Evolutionary conservation across 2,888 invertebrate species (phyloP).

Genomic region (Drosophila helvetica): DNA sequence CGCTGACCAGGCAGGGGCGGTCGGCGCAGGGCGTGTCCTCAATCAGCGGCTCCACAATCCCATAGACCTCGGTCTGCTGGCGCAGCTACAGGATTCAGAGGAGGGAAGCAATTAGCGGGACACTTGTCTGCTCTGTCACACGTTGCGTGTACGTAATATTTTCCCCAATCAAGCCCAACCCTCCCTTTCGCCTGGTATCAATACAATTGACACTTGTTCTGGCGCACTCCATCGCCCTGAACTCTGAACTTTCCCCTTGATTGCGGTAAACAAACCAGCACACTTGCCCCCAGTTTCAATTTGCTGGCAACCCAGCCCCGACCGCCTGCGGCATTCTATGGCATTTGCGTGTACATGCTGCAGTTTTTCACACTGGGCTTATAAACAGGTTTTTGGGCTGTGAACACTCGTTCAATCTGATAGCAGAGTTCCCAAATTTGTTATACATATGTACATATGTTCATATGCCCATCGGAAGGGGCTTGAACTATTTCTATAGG

Average conservation of each 20-base stretch:
- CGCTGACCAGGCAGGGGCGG: slow-evolving; percentile 90
- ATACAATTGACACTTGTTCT: slow-evolving; percentile 28
- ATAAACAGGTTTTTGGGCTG: no score
- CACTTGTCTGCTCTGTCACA: slow-evolving; percentile 14
- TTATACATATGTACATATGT: no score
- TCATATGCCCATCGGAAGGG: no score
- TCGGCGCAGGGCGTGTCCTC: slow-evolving; percentile 91
- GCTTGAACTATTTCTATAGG: background rate
- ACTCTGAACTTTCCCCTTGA: slow-evolving; percentile 30
- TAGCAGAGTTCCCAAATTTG: no score
- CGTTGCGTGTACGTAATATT: slow-evolving; percentile 42
- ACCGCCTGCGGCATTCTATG: slow-evolving; percentile 11
- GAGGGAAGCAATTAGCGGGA: slow-evolving; percentile 44
- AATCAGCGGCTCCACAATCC: slow-evolving; percentile 84
- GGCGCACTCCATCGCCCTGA: slow-evolving; percentile 8
- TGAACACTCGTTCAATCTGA: no score
- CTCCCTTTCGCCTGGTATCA: slow-evolving; percentile 12
- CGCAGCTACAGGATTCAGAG: slow-evolving; percentile 39
- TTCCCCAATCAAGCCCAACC: background rate
- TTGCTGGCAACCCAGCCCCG: slow-evolving; percentile 6
- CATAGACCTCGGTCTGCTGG: slow-evolving; percentile 70
- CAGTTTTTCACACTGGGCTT: background rate
- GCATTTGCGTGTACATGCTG: slow-evolving; percentile 1
- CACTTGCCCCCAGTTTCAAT: slow-evolving; percentile 14
- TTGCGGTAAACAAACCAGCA: background rate